Percentiles rank a stretch among this genome's conserved stretches.
phyloP scores from a whole-genome alignment of 2,113 vertebrate genomes.

The Phocoena phocoena region DNA sequence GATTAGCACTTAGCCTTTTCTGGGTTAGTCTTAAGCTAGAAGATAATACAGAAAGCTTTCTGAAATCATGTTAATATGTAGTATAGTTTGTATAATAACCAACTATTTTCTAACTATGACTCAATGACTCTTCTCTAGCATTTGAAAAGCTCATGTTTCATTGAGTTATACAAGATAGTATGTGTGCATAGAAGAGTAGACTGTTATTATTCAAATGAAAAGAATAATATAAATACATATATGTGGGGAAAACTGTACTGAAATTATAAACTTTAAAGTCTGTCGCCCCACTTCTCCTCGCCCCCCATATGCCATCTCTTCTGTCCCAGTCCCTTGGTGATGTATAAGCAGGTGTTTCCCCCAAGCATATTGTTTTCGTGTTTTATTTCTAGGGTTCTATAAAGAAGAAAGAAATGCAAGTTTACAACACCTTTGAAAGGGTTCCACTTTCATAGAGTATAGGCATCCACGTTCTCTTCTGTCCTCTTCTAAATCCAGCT shows the following conservation, averaged over 20 bases:
- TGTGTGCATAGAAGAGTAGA: background rate
- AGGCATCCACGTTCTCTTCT: background rate
- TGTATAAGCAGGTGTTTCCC: background rate
- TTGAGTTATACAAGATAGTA: background rate
- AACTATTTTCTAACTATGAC: background rate
- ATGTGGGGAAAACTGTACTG: background rate
- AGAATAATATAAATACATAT: background rate
- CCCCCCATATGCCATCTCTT: fast-evolving
- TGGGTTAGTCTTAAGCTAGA: background rate
- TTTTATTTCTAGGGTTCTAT: background rate
- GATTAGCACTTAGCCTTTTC: background rate
- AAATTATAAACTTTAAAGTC: background rate
- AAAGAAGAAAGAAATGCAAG: background rate
- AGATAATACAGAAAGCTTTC: background rate
- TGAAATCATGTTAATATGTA: background rate
- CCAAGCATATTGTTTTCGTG: background rate
- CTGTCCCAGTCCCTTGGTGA: background rate
- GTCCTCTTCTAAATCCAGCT: background rate
- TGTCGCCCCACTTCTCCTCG: background rate
- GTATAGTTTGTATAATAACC: background rate
- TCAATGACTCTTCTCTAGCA: background rate
- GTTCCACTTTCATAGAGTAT: background rate
- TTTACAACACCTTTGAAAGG: background rate
- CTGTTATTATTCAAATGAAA: background rate
- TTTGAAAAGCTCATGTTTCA: background rate